phyloP scores from a whole-genome alignment of 2,113 vertebrate species.

The Sylvietta virens region DNA sequence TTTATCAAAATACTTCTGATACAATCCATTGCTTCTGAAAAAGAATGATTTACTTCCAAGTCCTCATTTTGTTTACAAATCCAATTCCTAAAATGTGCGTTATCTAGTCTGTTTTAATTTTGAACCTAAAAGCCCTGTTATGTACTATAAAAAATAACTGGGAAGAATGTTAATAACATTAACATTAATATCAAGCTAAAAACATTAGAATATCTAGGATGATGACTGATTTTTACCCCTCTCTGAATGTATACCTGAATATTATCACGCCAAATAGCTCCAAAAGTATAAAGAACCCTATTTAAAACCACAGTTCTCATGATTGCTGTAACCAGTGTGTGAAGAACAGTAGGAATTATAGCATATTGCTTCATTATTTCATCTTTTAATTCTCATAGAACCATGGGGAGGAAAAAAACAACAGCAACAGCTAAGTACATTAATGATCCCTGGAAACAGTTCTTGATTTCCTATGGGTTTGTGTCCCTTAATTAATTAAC shows the following conservation, averaged over 20 bases:
- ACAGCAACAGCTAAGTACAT: background rate
- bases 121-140: accelerated
- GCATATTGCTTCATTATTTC: background rate
- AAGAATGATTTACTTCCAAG: background rate
- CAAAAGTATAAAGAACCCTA: background rate
- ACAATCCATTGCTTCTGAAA: background rate
- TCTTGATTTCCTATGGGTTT: slow-evolving; percentile 3
- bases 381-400: background rate
- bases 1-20: background rate
- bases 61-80: background rate
- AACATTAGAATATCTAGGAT: background rate
- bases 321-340: background rate
- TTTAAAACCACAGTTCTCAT: background rate
- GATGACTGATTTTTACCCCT: background rate
- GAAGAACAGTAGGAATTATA: background rate
- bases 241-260: background rate
- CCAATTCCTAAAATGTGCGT: background rate
- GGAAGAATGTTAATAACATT: background rate
- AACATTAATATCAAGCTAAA: background rate
- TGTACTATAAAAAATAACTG: background rate
- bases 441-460: background rate
- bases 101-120: background rate
- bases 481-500: slow-evolving; percentile 6
- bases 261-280: background rate
- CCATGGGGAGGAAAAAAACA: background rate